These are phyloP conservation scores for Colossoma macropomum DNA, from an alignment of 2,113 vertebrate species.

Conservation along the genomic window DNA sequence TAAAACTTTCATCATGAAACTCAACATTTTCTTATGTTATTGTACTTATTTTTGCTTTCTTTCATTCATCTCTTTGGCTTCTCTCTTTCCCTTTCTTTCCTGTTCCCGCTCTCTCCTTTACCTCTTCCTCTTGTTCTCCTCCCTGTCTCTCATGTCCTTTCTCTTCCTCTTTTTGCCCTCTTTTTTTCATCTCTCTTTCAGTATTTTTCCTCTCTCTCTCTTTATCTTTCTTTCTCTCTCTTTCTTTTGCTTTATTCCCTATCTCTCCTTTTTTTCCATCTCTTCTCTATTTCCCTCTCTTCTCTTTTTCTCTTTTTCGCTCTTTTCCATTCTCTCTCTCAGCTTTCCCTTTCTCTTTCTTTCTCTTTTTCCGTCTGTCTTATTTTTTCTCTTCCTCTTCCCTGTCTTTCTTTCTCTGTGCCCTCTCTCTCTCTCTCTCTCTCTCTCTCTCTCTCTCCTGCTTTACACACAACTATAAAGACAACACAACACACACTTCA, in stretches of 20 bases:
- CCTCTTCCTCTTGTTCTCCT: neutral
- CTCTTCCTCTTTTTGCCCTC: neutral
- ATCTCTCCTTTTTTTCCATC: constrained; percentile 42
- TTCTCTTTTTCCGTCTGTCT: too few relatives aligned
- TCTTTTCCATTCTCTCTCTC: constrained; percentile 8
- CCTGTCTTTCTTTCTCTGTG: too few relatives aligned
- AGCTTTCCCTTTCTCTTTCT: neutral
- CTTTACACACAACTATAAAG: too few relatives aligned
- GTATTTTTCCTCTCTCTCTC: neutral
- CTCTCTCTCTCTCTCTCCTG: neutral
- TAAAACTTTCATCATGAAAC: too few relatives aligned
- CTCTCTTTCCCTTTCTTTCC: too few relatives aligned
- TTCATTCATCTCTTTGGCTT: too few relatives aligned
- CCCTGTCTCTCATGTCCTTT: neutral
- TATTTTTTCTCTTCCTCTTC: neutral
- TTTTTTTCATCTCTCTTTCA: neutral
- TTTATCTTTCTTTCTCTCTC: neutral
- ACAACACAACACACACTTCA: too few relatives aligned
- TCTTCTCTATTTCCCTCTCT: neutral
- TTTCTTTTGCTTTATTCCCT: neutral
- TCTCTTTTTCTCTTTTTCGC: neutral
- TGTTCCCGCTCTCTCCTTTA: neutral
- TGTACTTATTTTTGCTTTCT: too few relatives aligned
- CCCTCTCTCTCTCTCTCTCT: neutral
- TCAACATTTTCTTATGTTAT: too few relatives aligned